These are phyloP conservation scores for Bombus sibiricus DNA, from an alignment of 1,140 invertebrate species.

Conservation along the genomic window DNA sequence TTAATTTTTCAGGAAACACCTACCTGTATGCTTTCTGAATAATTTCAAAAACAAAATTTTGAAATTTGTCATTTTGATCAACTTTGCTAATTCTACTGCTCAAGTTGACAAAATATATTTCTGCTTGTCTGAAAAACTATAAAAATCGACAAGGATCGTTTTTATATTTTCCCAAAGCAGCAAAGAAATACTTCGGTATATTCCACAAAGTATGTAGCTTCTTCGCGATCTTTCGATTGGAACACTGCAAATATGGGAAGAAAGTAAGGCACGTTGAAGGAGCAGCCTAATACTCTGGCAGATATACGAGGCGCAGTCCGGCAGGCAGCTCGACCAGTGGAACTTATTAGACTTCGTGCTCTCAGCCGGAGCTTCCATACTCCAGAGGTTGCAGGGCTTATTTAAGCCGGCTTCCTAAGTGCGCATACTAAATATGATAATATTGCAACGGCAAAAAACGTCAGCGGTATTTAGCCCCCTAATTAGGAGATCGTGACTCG, in stretches of 20 bases:
- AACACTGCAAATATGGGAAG: conserved; percentile 13
- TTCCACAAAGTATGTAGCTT: not conserved
- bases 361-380: conserved; percentile 70
- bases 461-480: conserved; percentile 82
- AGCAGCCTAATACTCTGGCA: conserved; percentile 66
- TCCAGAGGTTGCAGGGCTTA: conserved; percentile 77
- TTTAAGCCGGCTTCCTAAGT: conserved; percentile 82
- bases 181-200: not conserved
- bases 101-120: not conserved
- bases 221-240: not conserved
- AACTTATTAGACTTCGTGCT: conserved; percentile 82
- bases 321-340: conserved; percentile 73
- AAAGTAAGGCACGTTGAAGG: not conserved
- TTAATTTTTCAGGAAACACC: too few relatives aligned
- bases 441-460: conserved; percentile 82
- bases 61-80: not conserved
- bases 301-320: conserved; percentile 77
- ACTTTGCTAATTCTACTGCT: not conserved
- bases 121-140: not conserved
- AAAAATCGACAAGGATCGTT: not conserved
- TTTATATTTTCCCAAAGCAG: not conserved
- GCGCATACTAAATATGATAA: conserved; percentile 83
- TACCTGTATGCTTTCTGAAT: too few relatives aligned
- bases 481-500: conserved; percentile 83
- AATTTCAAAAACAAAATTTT: not conserved